Conservation (phyloP, 2,113 vertebrate species). For the Zapus hudsonius region DNA sequence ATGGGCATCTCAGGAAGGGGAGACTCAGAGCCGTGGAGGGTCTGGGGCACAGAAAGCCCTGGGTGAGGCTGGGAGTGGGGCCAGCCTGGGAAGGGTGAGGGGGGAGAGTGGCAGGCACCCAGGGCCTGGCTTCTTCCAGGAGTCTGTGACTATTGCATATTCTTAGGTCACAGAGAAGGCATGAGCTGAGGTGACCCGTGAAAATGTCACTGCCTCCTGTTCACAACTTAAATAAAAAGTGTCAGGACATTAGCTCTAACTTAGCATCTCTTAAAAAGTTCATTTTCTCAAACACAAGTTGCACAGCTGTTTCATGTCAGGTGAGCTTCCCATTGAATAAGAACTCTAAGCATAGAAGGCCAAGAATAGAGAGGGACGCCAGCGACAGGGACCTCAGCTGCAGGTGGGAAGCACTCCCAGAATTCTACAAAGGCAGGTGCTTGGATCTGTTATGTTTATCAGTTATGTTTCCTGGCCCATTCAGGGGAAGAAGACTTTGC, state of each 20-base stretch:
- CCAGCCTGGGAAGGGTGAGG: background rate
- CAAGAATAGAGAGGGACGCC: background rate
- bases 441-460: fast-evolving
- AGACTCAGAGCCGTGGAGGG: fast-evolving
- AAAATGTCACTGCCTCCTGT: background rate
- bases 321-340: background rate
- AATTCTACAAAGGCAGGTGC: background rate
- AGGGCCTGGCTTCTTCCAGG: too few relatives aligned
- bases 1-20: background rate
- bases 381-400: background rate
- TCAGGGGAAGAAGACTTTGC: background rate
- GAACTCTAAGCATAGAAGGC: background rate
- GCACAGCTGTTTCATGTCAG: background rate
- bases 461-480: fast-evolving
- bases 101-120: fast-evolving
- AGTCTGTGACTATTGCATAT: too few relatives aligned
- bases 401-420: fast-evolving
- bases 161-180: background rate
- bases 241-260: background rate
- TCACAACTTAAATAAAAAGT: background rate
- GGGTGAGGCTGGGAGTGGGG: fast-evolving
- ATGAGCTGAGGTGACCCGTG: background rate
- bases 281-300: background rate
- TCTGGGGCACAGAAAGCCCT: background rate
- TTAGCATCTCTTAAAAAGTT: background rate